phyloP scores from a whole-genome alignment of 2,797 vertebrate genomes.

The Cottoperca gobio region DNA sequence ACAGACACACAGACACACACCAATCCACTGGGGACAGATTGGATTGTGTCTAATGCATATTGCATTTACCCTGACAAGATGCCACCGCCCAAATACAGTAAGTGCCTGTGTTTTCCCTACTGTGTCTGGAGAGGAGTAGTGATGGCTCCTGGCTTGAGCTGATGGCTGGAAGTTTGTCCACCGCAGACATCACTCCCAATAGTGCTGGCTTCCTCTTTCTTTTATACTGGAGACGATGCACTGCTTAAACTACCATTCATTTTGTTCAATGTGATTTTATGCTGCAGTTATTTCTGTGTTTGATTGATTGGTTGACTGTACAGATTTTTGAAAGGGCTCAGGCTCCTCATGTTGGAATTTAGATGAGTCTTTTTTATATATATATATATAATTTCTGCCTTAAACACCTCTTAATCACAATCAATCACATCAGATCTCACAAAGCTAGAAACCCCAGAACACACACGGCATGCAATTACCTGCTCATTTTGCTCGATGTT shows the following conservation, averaged over 20 bases:
- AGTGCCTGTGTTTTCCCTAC: constrained; percentile 74
- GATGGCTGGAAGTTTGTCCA: constrained; percentile 61
- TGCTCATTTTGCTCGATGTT: constrained; percentile 36
- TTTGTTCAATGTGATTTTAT: background rate
- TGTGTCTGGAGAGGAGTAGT: constrained; percentile 57
- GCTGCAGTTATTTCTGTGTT: background rate
- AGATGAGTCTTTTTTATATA: background rate
- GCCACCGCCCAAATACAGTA: constrained; percentile 77
- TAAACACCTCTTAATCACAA: constrained; percentile 30
- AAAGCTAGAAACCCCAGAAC: constrained; percentile 28
- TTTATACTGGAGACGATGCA: background rate
- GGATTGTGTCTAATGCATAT: constrained; percentile 83
- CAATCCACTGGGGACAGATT: constrained; percentile 77
- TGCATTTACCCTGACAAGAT: constrained; percentile 79
- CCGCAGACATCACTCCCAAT: constrained; percentile 44
- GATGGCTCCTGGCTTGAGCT: constrained; percentile 58
- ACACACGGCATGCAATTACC: constrained; percentile 51
- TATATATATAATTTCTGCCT: background rate
- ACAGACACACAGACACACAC: constrained; percentile 25
- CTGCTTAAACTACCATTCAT: background rate
- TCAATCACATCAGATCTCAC: constrained; percentile 32
- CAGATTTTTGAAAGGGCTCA: constrained; percentile 1
- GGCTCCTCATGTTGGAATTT: constrained; percentile 5
- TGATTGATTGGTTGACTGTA: constrained; percentile 1
- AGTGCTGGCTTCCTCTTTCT: constrained; percentile 16